Conservation (phyloP, 2,888 invertebrate species). For the Drosophila imparisetae region DNA sequence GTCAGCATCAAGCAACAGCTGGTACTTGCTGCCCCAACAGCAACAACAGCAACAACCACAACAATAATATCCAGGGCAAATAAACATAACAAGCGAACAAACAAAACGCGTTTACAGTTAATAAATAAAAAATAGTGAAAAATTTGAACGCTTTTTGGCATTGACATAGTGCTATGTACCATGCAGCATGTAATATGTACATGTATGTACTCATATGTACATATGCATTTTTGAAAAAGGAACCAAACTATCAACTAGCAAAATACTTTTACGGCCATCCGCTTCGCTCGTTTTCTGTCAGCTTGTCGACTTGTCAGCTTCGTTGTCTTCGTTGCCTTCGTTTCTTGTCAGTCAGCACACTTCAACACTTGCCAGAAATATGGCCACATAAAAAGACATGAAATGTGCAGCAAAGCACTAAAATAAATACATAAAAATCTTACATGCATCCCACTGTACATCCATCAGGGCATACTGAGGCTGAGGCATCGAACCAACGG, state of each 20-base stretch:
- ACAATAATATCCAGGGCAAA: constrained; percentile 14
- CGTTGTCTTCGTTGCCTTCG: background rate
- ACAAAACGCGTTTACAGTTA: constrained; percentile 31
- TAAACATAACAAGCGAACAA: constrained; percentile 20
- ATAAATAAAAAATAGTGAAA: constrained; percentile 33
- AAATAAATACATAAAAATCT: constrained; percentile 50
- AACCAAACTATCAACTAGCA: constrained; percentile 34
- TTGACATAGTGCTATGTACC: constrained; percentile 3
- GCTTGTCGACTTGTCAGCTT: constrained; percentile 12
- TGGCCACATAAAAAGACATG: constrained; percentile 70
- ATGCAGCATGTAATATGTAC: constrained; percentile 1
- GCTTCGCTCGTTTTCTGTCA: constrained; percentile 50
- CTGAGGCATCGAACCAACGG: background rate
- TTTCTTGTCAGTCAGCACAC: constrained; percentile 38
- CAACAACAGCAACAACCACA: background rate
- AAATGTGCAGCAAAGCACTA: constrained; percentile 55
- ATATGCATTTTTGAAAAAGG: constrained; percentile 23
- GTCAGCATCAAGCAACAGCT: constrained; percentile 31
- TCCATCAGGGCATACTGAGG: constrained; percentile 7
- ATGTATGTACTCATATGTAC: constrained; percentile 6
- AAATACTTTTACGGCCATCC: constrained; percentile 53
- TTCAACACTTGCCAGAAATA: constrained; percentile 74
- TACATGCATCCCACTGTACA: constrained; percentile 1
- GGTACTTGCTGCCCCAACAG: constrained; percentile 14
- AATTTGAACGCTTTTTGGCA: constrained; percentile 15